phyloP scores from a whole-genome alignment of 2,888 invertebrate species.

The Plemyria rubiginata region DNA sequence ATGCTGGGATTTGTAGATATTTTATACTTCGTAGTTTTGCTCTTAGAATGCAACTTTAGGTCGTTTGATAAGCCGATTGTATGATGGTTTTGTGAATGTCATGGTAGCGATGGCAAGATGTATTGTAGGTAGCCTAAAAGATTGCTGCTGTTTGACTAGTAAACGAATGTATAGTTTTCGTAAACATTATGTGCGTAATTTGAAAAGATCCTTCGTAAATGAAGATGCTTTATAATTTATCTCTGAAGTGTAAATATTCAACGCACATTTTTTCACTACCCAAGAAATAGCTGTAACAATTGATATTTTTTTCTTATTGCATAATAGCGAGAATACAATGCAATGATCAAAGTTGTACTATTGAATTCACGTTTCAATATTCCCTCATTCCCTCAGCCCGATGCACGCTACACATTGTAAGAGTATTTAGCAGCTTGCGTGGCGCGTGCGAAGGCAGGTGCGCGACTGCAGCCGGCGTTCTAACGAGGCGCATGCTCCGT shows the following conservation, averaged over 20 bases:
- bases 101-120: not conserved
- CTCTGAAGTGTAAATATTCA: not conserved
- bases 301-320: not conserved
- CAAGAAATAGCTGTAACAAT: too few species aligned
- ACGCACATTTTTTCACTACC: too few species aligned
- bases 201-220: not conserved
- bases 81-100: not conserved
- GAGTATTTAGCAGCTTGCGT: slow-evolving; percentile 48
- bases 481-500: slow-evolving; percentile 58
- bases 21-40: not conserved
- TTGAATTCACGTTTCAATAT: slow-evolving; percentile 22
- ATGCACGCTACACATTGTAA: slow-evolving; percentile 43
- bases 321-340: slow-evolving; percentile 1
- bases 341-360: slow-evolving; percentile 16
- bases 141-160: too few species aligned
- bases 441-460: slow-evolving; percentile 67
- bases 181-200: not conserved
- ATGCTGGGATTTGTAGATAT: not conserved
- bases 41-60: not conserved
- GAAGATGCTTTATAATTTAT: not conserved
- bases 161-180: not conserved
- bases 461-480: slow-evolving; percentile 72
- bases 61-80: not conserved
- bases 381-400: slow-evolving; percentile 14
- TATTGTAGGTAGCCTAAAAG: too few species aligned